Base-by-base conservation (phyloP, 2,113 vertebrate species). In the Ia io region DNA sequence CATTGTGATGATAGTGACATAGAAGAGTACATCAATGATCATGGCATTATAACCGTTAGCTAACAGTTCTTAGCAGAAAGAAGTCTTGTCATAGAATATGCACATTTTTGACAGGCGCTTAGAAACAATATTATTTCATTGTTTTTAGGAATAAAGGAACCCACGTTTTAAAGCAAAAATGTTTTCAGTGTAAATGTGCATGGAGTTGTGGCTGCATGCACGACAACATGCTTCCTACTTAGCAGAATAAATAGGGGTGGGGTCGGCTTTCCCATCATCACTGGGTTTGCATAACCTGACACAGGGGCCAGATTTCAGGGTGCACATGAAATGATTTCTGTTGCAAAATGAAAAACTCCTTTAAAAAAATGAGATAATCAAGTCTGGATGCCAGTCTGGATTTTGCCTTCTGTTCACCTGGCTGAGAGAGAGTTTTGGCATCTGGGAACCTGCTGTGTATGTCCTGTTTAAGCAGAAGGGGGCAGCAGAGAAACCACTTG, bases 401-500 rank as follows among this genome's bases (percentile, higher is more conserved):
- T 79, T 67, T 65, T 86, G n/a, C 71, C 25, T 84, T 91, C 23
- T 74, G 1, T 87, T 86, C 23, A 40, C 28, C 11, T 73, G 86
- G 44, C 13, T 61, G 67, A 6, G 12, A 30, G 71, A 2, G 78
- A 8, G 63, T 65, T 92, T 90, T 90, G 70, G n/a, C 22, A 25
- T 76, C 10, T 65, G 85, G 35, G 4, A 77, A 23, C 17, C 32
- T 44, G 63, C 49, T 44, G 53, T 4, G 28, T 77, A 1, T 42
- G 47, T 56, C 37, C n/a, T 67, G 13, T 77, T 59, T 69, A 53
- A 87, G 87, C 97, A 97, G 90, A 91, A 95, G 93, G 32, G 91
- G 95, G 93, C 93, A 91, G 93, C 91, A 95, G 92, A 96, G 95
- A 96, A 53, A 22, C 40, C 88, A 69, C 6, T 49, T 78, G 79